phyloP scores from a whole-genome alignment of 2,797 vertebrate species.

The Melanogrammus aeglefinus region DNA sequence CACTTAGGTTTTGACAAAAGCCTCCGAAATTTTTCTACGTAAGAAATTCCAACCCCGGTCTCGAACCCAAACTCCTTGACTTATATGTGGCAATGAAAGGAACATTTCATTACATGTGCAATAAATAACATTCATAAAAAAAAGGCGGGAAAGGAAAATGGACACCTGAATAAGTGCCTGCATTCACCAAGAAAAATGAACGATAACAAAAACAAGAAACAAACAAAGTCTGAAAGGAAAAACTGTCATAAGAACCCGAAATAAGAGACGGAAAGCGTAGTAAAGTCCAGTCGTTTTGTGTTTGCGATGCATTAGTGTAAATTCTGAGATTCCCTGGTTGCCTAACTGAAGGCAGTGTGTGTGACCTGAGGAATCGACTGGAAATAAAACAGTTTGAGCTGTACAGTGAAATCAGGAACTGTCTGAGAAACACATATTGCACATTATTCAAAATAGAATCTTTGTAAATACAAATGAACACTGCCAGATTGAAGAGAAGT shows the following conservation, averaged over 20 bases:
- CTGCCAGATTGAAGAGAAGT: slow-evolving; percentile 40
- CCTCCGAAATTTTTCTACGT: slow-evolving; percentile 69
- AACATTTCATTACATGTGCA: slow-evolving; percentile 74
- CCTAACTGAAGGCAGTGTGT: slow-evolving; percentile 48
- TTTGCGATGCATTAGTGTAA: slow-evolving; percentile 66
- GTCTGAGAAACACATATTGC: slow-evolving; percentile 76
- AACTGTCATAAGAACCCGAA: slow-evolving; percentile 17
- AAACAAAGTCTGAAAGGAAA: neutral
- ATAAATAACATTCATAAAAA: slow-evolving; percentile 78
- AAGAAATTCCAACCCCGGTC: slow-evolving; percentile 72
- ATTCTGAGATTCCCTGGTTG: slow-evolving; percentile 72
- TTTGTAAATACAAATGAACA: slow-evolving; percentile 66
- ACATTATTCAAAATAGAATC: slow-evolving; percentile 51
- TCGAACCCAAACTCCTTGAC: slow-evolving; percentile 58
- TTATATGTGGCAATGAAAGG: slow-evolving; percentile 69
- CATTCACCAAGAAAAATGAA: slow-evolving; percentile 46
- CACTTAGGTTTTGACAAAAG: slow-evolving; percentile 79
- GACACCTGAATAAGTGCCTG: slow-evolving; percentile 63
- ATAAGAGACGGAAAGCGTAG: slow-evolving; percentile 32
- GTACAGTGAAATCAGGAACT: slow-evolving; percentile 58
- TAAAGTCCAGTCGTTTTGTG: slow-evolving; percentile 59
- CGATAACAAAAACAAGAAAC: neutral
- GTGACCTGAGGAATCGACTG: slow-evolving; percentile 76
- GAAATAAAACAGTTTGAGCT: slow-evolving; percentile 50
- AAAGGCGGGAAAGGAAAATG: slow-evolving; percentile 57